These are phyloP conservation scores for Aeoliscus strigatus DNA, from an alignment of 2,797 vertebrate genomes.

Conservation along the genomic window DNA sequence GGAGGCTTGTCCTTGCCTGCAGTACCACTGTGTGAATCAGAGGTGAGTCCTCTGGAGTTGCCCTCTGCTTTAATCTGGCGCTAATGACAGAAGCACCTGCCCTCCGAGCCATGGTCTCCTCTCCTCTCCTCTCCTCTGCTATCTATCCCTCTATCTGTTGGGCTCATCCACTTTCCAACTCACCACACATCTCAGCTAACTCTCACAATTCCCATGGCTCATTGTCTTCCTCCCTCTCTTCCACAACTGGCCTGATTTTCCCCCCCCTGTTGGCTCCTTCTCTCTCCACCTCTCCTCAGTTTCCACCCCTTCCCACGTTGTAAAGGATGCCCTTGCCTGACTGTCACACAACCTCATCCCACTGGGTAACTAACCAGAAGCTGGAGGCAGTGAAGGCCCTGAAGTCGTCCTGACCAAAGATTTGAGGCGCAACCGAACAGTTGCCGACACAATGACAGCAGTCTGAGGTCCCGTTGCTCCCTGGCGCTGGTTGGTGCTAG, in stretches of 20 bases:
- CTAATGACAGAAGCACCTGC: constrained; percentile 69
- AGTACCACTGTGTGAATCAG: constrained; percentile 66
- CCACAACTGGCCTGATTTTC: constrained; percentile 26
- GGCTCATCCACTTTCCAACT: constrained; percentile 1
- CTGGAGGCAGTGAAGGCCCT: constrained; percentile 26
- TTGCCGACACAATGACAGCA: no score
- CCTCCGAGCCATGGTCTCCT: constrained; percentile 32
- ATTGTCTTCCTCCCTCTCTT: constrained; percentile 35
- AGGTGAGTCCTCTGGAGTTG: constrained; percentile 66
- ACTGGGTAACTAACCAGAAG: constrained; percentile 46
- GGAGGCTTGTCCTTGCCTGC: constrained; percentile 68
- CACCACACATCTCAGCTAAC: constrained; percentile 19
- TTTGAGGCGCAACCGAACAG: no score
- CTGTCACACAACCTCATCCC: constrained; percentile 48
- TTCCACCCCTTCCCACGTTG: constrained; percentile 28
- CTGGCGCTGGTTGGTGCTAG: no score
- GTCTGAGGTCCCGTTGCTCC: no score
- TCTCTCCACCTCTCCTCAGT: constrained; percentile 18
- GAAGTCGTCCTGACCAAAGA: no score
- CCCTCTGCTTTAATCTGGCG: constrained; percentile 68
- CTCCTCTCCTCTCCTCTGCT: not conserved
- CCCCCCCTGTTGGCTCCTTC: constrained; percentile 17
- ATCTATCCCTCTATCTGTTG: constrained; percentile 18
- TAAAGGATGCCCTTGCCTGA: constrained; percentile 46
- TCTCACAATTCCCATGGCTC: constrained; percentile 41